Conservation (phyloP, 2,797 vertebrate species). For the Novumbra hubbsi region DNA sequence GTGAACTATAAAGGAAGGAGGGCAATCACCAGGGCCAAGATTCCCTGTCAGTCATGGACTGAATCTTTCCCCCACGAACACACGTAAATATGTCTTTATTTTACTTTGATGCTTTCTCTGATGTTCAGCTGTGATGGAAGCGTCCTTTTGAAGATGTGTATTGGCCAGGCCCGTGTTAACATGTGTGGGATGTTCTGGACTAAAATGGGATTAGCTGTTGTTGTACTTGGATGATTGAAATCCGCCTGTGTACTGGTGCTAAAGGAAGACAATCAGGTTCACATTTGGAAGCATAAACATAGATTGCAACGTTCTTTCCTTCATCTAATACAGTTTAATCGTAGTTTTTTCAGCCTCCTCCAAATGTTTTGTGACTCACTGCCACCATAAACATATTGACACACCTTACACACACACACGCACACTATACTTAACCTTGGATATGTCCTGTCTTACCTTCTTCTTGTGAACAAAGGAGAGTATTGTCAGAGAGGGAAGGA, state of each 20-base stretch:
- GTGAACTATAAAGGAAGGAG: slow-evolving; percentile 89
- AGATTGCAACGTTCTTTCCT: no score
- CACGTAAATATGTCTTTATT: slow-evolving; percentile 69
- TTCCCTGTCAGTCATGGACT: slow-evolving; percentile 92
- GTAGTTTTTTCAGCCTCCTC: no score
- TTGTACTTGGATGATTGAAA: background rate
- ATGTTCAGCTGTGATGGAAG: slow-evolving; percentile 6
- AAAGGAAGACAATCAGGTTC: no score
- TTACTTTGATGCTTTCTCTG: background rate
- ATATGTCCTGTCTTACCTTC: background rate
- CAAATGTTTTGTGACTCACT: background rate
- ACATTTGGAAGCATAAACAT: no score
- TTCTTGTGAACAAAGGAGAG: background rate
- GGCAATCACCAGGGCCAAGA: slow-evolving; percentile 89
- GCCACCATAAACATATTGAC: background rate
- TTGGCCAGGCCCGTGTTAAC: background rate
- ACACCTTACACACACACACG: background rate
- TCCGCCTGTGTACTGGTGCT: background rate
- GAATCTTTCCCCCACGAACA: slow-evolving; percentile 95
- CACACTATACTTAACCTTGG: background rate
- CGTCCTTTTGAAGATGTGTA: slow-evolving; percentile 10
- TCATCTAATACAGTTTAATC: no score
- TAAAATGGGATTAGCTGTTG: background rate
- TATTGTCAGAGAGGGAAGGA: background rate
- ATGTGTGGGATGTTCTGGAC: background rate